phyloP scores from a whole-genome alignment of 2,888 invertebrate genomes.

The Clitarchus hookeri region DNA sequence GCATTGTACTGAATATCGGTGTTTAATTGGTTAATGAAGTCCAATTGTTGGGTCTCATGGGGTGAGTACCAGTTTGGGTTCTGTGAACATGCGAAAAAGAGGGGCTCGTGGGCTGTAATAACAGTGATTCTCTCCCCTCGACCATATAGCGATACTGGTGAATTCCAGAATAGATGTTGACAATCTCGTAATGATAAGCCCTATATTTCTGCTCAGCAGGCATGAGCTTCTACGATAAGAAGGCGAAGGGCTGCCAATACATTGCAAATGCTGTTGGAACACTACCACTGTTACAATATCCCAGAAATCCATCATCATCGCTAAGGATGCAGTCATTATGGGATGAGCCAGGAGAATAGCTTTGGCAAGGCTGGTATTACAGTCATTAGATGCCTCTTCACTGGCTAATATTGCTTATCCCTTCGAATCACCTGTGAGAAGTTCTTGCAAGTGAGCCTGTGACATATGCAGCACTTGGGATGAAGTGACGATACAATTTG shows the following conservation, averaged over 20 bases:
- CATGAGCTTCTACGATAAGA: neutral
- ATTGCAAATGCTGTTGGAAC: neutral
- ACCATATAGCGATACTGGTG: too few relatives aligned
- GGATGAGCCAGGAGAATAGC: neutral
- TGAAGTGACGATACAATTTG: neutral
- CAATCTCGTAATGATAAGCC: neutral
- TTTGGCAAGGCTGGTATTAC: neutral
- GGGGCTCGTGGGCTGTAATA: neutral
- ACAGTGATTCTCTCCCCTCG: too few relatives aligned
- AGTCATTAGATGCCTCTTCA: neutral
- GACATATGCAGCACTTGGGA: too few relatives aligned
- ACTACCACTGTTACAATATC: neutral
- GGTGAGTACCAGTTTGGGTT: neutral
- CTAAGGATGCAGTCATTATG: too few relatives aligned
- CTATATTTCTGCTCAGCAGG: constrained; percentile 5
- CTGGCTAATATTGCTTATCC: neutral
- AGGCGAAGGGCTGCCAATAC: neutral
- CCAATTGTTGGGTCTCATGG: neutral
- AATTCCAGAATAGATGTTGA: neutral
- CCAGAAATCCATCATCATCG: neutral
- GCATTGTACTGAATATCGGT: neutral
- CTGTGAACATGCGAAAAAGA: neutral
- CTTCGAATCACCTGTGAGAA: neutral
- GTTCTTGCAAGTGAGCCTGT: neutral
- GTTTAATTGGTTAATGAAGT: neutral